Evolutionary conservation across 2,888 invertebrate species (phyloP).

Genomic region (Acheta domesticus): DNA sequence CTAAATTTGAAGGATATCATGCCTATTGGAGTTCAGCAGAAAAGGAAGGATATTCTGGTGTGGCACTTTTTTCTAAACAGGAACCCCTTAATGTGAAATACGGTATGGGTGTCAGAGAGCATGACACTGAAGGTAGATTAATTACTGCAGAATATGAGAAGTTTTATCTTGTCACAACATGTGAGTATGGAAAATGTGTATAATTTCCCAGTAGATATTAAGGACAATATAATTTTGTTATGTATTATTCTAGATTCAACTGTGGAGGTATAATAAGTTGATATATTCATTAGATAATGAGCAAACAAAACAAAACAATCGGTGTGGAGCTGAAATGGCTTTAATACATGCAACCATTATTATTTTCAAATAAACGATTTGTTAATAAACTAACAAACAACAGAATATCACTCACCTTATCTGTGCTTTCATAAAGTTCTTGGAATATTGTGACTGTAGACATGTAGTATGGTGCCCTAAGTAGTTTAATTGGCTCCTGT

Average conservation of each 20-base stretch:
- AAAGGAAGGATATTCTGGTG: constrained; percentile 88
- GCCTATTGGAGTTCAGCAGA: constrained; percentile 72
- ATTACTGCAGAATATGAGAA: constrained; percentile 92
- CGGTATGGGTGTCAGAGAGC: constrained; percentile 70
- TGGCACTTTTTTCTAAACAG: constrained; percentile 78
- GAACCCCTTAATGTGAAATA: constrained; percentile 79
- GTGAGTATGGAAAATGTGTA: neutral
- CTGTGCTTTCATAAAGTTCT: too few relatives aligned
- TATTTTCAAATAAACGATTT: too few relatives aligned
- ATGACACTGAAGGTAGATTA: constrained; percentile 76
- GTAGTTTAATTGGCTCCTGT: too few relatives aligned
- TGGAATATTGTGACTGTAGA: too few relatives aligned
- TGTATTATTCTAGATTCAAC: neutral
- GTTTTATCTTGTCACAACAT: constrained; percentile 83
- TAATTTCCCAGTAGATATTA: neutral
- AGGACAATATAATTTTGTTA: neutral
- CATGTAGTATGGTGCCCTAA: too few relatives aligned
- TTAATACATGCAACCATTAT: too few relatives aligned
- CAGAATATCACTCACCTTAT: too few relatives aligned
- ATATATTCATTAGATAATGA: too few relatives aligned
- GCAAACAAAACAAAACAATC: too few relatives aligned
- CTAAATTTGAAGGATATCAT: constrained; percentile 74
- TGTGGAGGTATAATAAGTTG: too few relatives aligned
- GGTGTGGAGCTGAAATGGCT: too few relatives aligned
- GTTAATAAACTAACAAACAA: too few relatives aligned